A percentile compares a stretch with the other conserved stretches of the same genome.
These are phyloP conservation scores for Mythimna pallens DNA, from an alignment of 2,888 invertebrate species.

Conservation along the genomic window DNA sequence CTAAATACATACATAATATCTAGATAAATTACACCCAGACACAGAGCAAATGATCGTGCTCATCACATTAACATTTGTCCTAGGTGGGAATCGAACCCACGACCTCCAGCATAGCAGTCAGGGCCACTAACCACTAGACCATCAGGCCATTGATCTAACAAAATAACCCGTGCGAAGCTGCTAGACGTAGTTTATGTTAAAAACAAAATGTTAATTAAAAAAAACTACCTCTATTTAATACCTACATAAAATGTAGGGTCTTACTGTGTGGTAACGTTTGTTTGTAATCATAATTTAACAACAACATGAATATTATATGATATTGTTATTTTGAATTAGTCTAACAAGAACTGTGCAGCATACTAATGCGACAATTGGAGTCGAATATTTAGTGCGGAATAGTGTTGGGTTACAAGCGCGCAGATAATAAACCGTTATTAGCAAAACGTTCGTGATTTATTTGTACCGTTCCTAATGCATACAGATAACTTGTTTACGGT, in stretches of 20 bases:
- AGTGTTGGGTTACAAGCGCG: constrained; percentile 55
- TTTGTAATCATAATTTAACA: constrained; percentile 39
- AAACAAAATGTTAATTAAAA: background rate
- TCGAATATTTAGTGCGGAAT: constrained; percentile 67
- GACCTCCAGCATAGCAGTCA: no score
- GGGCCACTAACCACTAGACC: no score
- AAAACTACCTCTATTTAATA: background rate
- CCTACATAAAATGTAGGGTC: background rate
- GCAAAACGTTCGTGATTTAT: constrained; percentile 72
- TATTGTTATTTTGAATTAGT: constrained; percentile 67
- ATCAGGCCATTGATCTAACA: no score
- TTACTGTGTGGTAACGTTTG: constrained; percentile 12
- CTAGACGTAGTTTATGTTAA: background rate
- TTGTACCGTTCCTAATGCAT: constrained; percentile 64
- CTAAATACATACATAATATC: no score
- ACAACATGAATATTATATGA: constrained; percentile 52
- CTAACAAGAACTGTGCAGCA: constrained; percentile 66
- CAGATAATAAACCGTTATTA: constrained; percentile 72
- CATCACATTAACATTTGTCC: no score
- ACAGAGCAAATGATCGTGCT: no score
- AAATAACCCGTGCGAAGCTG: no score
- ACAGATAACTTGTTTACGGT: constrained; percentile 62
- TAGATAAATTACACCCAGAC: no score
- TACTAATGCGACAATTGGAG: constrained; percentile 68
- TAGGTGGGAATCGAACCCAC: no score